Conservation (phyloP, 2,113 vertebrate genomes). For the Zosterops japonicus region DNA sequence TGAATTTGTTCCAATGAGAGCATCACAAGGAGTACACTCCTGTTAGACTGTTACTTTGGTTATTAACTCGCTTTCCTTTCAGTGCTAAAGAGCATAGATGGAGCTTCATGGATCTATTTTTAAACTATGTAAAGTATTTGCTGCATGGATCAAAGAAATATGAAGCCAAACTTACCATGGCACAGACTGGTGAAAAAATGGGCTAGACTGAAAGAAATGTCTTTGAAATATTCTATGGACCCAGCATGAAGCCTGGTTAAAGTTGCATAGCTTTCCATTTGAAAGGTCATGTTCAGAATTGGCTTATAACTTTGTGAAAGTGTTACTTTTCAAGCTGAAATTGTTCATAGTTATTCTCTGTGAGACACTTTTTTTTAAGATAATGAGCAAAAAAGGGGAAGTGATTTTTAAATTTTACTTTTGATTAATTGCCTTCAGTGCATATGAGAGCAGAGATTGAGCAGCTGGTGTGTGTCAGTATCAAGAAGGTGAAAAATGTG, state of each 20-base stretch:
- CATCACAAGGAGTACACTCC: conserved; percentile 17
- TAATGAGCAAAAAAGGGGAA: conserved; percentile 25
- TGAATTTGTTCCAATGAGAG: conserved; percentile 46
- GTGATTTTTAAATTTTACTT: conserved; percentile 36
- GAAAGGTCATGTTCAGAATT: conserved; percentile 47
- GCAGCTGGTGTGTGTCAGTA: background rate
- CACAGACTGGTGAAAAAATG: conserved; percentile 6
- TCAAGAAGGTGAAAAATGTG: conserved; percentile 26
- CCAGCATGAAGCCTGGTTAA: conserved; percentile 59
- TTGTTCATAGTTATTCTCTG: conserved; percentile 38
- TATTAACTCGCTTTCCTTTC: conserved; percentile 45
- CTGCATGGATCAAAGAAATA: background rate
- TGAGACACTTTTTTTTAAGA: background rate
- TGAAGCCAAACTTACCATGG: conserved; percentile 33
- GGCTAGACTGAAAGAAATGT: conserved; percentile 33
- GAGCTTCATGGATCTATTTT: conserved; percentile 32
- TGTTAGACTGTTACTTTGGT: conserved; percentile 2
- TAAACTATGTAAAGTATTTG: conserved; percentile 68
- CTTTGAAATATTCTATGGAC: conserved; percentile 55
- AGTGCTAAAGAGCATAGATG: conserved; percentile 7
- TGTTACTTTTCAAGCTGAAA: conserved; percentile 42
- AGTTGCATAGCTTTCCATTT: conserved; percentile 51
- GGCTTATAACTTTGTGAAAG: conserved; percentile 28
- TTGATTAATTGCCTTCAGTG: conserved; percentile 49
- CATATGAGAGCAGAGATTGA: background rate